These are phyloP conservation scores for Chiloscyllium plagiosum DNA, from an alignment of 2,113 vertebrate genomes.

Conservation along the genomic window DNA sequence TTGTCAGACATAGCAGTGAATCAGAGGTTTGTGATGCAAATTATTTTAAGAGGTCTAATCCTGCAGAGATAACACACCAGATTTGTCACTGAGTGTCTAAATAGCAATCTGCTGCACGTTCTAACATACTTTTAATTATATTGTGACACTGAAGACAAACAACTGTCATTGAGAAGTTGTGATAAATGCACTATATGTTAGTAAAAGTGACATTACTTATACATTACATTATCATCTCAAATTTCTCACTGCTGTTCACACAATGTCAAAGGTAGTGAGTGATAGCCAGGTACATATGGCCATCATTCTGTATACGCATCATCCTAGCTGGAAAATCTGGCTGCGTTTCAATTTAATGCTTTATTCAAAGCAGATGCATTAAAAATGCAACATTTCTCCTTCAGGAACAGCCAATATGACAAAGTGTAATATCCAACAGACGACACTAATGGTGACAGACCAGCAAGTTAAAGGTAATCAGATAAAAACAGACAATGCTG, in stretches of 20 bases:
- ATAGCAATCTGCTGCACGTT: not conserved
- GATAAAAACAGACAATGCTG: not conserved
- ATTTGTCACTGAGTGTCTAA: not conserved
- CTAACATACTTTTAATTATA: not conserved
- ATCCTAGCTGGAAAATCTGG: not conserved
- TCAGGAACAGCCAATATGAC: not conserved
- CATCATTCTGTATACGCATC: not conserved
- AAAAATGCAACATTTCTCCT: not conserved
- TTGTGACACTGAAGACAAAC: not conserved
- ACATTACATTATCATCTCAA: not conserved
- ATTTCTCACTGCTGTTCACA: not conserved
- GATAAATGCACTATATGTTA: not conserved
- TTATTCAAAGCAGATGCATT: not conserved
- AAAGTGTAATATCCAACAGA: not conserved
- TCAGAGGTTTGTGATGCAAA: not conserved
- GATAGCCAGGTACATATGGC: not conserved
- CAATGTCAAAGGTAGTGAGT: not conserved
- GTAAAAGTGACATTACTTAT: not conserved
- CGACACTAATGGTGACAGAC: not conserved
- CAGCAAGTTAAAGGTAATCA: not conserved
- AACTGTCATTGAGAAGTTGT: not conserved
- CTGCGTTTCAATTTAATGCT: not conserved
- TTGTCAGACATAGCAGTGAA: not conserved
- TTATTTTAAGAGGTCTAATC: not conserved
- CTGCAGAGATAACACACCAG: not conserved